Conservation (phyloP, 2,888 invertebrate species). For the Drosophila dives region DNA sequence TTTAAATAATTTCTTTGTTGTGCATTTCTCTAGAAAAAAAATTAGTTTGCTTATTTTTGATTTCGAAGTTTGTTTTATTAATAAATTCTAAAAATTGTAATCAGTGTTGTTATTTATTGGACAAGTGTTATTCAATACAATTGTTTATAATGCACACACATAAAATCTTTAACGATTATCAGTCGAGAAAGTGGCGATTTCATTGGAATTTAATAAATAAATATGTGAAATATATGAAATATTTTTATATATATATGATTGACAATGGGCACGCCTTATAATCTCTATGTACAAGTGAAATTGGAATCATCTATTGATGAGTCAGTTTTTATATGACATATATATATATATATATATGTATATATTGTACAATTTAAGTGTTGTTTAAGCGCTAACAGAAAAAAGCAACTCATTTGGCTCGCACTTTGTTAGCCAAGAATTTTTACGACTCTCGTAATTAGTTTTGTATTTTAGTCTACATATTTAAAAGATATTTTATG, state of each 20-base stretch:
- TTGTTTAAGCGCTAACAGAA: conserved; percentile 31
- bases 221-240: conserved; percentile 4
- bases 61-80: neutral
- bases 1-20: neutral
- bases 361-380: conserved; percentile 4
- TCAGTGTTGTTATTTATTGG: conserved; percentile 40
- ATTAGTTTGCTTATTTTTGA: neutral
- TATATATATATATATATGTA: neutral
- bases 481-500: conserved; percentile 55
- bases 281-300: conserved; percentile 6
- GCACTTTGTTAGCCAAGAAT: conserved; percentile 56
- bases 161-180: conserved; percentile 27
- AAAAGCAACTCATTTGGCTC: conserved; percentile 45
- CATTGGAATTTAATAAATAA: conserved; percentile 8
- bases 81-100: conserved; percentile 6
- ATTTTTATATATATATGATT: conserved; percentile 1
- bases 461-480: conserved; percentile 68
- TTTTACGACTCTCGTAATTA: conserved; percentile 71
- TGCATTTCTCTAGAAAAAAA: neutral
- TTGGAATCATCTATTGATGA: conserved; percentile 25
- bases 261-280: conserved; percentile 14
- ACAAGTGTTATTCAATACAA: conserved; percentile 31
- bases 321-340: conserved; percentile 24
- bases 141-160: conserved; percentile 32
- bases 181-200: conserved; percentile 34